These are phyloP conservation scores for Diarsia brunnea DNA, from an alignment of 2,888 invertebrate genomes.

Conservation along the genomic window DNA sequence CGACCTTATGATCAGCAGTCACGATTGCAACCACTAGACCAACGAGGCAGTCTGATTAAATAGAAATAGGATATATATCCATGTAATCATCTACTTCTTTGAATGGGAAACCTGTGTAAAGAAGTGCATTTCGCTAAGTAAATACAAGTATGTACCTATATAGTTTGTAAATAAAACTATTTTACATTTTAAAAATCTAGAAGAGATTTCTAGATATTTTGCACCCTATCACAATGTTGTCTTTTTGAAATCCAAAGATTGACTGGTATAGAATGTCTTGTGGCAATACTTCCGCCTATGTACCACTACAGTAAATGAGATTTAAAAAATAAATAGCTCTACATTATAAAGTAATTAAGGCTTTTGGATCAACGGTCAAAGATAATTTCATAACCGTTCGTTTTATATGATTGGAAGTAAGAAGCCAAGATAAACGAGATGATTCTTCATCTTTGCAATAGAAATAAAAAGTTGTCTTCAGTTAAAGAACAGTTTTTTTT, in stretches of 20 bases:
- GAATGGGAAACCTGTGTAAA: background rate
- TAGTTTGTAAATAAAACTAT: too few relatives aligned
- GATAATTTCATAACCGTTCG: background rate
- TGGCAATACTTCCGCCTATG: too few relatives aligned
- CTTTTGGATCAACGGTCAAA: conserved; percentile 3
- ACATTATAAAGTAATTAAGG: conserved; percentile 6
- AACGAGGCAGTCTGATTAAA: background rate
- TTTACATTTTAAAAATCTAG: too few relatives aligned
- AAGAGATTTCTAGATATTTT: too few relatives aligned
- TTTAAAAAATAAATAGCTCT: too few relatives aligned
- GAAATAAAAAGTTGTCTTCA: conserved; percentile 31
- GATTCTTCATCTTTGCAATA: conserved; percentile 1
- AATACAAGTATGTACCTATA: background rate
- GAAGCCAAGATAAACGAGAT: background rate
- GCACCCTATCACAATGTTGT: too few relatives aligned
- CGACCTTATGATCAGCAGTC: background rate
- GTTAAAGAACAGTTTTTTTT: too few relatives aligned
- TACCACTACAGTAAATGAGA: too few relatives aligned
- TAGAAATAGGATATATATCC: background rate
- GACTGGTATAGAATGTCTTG: too few relatives aligned
- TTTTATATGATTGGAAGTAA: conserved; percentile 13
- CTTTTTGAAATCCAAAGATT: too few relatives aligned
- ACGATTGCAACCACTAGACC: background rate
- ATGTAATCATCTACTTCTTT: background rate
- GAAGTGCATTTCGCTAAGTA: background rate